phyloP scores from a whole-genome alignment of 2,888 invertebrate genomes.

The Xanthostigma xanthostigma region DNA sequence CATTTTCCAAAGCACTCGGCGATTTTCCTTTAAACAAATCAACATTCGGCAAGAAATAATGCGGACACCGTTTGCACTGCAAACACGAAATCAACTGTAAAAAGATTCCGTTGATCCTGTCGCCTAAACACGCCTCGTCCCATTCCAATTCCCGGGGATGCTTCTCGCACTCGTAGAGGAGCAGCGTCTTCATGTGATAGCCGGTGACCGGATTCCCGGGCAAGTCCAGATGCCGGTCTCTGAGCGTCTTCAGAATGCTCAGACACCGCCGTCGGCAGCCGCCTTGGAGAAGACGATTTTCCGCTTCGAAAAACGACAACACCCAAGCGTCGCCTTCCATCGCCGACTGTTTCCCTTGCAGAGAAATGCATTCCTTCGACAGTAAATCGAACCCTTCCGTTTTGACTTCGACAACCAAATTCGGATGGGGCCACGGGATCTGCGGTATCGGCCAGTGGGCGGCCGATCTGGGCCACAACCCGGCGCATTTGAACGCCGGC shows the following conservation, averaged over 20 bases:
- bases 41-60: conserved; percentile 86
- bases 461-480: conserved; percentile 87
- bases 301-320: conserved; percentile 78
- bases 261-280: conserved; percentile 76
- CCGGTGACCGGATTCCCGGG: conserved; percentile 79
- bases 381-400: conserved; percentile 88
- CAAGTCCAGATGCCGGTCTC: conserved; percentile 79
- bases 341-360: conserved; percentile 71
- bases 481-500: conserved; percentile 85
- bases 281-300: conserved; percentile 73
- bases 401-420: conserved; percentile 81
- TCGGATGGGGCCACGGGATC: conserved; percentile 86
- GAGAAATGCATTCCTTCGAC: conserved; percentile 68
- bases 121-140: conserved; percentile 83
- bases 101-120: conserved; percentile 84
- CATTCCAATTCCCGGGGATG: conserved; percentile 87
- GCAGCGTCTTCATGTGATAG: conserved; percentile 78
- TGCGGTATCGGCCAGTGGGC: conserved; percentile 87
- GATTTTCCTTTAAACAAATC: conserved; percentile 89
- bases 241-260: conserved; percentile 75
- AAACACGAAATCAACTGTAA: conserved; percentile 92
- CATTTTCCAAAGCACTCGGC: conserved; percentile 76
- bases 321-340: conserved; percentile 97
- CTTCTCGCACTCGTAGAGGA: conserved; percentile 92
- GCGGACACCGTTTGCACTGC: conserved; percentile 86